These are phyloP conservation scores for Thamnophis sirtalis DNA, from an alignment of 2,113 vertebrate species.

Conservation along the genomic window DNA sequence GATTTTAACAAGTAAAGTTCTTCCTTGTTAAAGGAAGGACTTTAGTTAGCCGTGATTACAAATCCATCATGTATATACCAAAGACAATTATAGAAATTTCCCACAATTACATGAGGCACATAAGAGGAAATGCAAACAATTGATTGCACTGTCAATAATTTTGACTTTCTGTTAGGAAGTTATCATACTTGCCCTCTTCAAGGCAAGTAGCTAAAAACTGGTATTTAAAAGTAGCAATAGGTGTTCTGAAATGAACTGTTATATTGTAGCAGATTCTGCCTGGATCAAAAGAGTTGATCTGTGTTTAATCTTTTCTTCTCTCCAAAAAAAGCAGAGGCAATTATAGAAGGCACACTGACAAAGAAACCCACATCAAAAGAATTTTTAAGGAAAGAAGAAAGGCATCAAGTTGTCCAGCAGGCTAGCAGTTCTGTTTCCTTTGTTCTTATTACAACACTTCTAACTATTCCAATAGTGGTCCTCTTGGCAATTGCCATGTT, in stretches of 20 bases:
- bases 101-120: neutral
- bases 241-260: neutral
- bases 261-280: neutral
- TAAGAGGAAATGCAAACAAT: neutral
- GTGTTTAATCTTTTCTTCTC: slow-evolving; percentile 59
- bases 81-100: neutral
- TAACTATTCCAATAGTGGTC: slow-evolving; percentile 81
- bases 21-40: neutral
- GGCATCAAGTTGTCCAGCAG: slow-evolving; percentile 63
- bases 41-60: neutral
- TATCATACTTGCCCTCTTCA: neutral
- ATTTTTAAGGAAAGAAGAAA: slow-evolving; percentile 65
- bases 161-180: neutral
- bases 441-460: slow-evolving; percentile 83
- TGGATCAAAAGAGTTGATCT: slow-evolving; percentile 26
- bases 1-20: neutral
- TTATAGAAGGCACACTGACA: slow-evolving; percentile 78
- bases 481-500: slow-evolving; percentile 80
- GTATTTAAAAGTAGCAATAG: neutral
- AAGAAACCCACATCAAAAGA: slow-evolving; percentile 69
- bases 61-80: neutral
- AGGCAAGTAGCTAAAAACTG: neutral
- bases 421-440: slow-evolving; percentile 71
- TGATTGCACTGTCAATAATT: neutral
- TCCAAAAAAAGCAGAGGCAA: slow-evolving; percentile 77